These are phyloP conservation scores for Sebastes taczanowskii DNA, from an alignment of 2,797 vertebrate genomes.

Conservation along the genomic window DNA sequence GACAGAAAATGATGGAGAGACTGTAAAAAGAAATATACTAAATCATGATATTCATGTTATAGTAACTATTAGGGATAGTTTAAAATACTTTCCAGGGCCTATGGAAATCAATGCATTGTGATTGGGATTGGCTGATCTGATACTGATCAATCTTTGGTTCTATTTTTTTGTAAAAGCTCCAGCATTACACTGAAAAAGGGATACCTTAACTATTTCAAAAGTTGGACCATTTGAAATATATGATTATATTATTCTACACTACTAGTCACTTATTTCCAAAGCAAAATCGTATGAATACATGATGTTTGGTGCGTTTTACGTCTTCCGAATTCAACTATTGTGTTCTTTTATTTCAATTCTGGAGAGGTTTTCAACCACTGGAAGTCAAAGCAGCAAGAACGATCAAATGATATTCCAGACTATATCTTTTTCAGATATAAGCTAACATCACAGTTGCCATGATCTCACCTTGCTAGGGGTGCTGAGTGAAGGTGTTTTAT, in stretches of 20 bases:
- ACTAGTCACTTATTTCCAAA: not conserved
- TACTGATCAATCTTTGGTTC: not conserved
- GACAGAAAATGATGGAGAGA: not conserved
- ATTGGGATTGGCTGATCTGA: not conserved
- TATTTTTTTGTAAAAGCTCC: not conserved
- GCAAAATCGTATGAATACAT: not conserved
- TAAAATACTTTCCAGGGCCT: not conserved
- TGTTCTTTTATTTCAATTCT: not conserved
- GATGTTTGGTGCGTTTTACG: not conserved
- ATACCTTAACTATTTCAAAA: not conserved
- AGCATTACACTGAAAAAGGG: not conserved
- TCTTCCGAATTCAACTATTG: not conserved
- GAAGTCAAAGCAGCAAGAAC: not conserved
- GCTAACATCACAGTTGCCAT: not conserved
- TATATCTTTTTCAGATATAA: not conserved
- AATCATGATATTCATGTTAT: not conserved
- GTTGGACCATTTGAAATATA: not conserved
- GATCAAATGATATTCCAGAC: conserved; percentile 8
- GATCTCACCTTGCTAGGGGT: not conserved
- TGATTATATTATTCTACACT: not conserved
- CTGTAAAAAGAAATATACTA: not conserved
- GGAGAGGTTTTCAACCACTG: not conserved
- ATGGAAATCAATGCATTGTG: not conserved
- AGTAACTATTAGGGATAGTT: not conserved
- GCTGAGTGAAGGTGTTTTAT: not conserved